These are phyloP conservation scores for Pachypanchax playfairii DNA, from an alignment of 2,113 vertebrate genomes.

Conservation along the genomic window DNA sequence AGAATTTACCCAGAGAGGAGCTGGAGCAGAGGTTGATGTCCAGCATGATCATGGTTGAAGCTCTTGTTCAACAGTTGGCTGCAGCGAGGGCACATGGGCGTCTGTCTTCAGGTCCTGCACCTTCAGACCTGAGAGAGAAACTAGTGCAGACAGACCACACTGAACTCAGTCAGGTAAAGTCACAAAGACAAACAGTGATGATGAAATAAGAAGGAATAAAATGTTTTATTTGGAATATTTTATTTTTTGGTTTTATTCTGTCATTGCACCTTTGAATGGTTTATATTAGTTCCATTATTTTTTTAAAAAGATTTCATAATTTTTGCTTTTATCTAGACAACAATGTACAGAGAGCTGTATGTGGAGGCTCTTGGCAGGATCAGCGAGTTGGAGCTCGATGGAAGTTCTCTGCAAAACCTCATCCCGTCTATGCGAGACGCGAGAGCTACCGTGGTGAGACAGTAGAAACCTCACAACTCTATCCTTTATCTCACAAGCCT, in stretches of 20 bases:
- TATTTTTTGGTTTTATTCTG: too few species aligned
- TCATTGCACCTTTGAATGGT: too few species aligned
- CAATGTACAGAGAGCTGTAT: conserved; percentile 75
- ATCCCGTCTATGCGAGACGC: conserved; percentile 64
- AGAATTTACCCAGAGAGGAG: conserved; percentile 78
- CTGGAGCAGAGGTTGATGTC: conserved; percentile 86
- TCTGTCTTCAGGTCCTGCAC: conserved; percentile 33
- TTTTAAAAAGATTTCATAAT: not conserved
- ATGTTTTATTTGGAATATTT: too few species aligned
- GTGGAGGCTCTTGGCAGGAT: conserved; percentile 64
- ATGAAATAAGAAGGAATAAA: not conserved
- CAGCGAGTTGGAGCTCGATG: conserved; percentile 72
- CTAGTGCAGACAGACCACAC: conserved; percentile 85
- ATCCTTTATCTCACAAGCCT: too few species aligned
- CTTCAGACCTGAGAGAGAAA: conserved; percentile 77
- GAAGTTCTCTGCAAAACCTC: conserved; percentile 64
- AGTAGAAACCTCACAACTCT: not conserved
- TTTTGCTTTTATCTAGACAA: conserved; percentile 56
- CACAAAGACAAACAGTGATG: too few species aligned
- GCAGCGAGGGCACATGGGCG: conserved; percentile 57
- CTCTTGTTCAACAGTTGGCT: conserved; percentile 84
- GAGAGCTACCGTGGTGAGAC: conserved; percentile 62
- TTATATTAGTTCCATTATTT: not conserved
- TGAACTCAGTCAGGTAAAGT: conserved; percentile 79
- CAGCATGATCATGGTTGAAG: conserved; percentile 87